Conservation (phyloP, 2,113 vertebrate species). For the Oncorhynchus tshawytscha region DNA sequence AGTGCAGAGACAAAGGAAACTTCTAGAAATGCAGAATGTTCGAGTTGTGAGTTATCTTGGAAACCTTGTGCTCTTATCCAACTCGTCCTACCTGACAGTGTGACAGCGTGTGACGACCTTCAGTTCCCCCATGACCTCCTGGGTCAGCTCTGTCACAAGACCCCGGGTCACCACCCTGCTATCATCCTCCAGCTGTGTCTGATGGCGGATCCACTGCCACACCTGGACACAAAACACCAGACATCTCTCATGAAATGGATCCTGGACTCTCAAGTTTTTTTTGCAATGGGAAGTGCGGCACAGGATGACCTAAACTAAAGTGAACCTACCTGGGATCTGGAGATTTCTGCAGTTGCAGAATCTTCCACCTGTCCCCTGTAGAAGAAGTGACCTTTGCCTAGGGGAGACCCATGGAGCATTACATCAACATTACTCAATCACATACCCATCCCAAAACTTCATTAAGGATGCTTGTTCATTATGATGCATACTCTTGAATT, state of each 20-base stretch:
- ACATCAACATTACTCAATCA: not conserved
- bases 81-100: conserved; percentile 47
- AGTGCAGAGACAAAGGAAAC: not conserved
- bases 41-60: not conserved
- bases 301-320: no score
- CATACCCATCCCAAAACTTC: not conserved
- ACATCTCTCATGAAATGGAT: not conserved
- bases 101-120: not conserved
- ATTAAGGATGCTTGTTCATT: no score
- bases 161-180: conserved; percentile 58
- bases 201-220: conserved; percentile 76
- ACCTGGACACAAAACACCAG: conserved; percentile 50
- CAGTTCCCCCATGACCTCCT: conserved; percentile 55
- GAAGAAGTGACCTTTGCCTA: conserved; percentile 72
- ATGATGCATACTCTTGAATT: not conserved
- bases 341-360: conserved; percentile 72
- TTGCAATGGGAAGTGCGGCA: not conserved
- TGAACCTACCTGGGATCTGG: no score
- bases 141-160: conserved; percentile 56
- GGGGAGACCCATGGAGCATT: conserved; percentile 9
- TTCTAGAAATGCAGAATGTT: not conserved
- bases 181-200: conserved; percentile 69
- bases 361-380: conserved; percentile 75
- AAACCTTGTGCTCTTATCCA: not conserved
- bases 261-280: no score